A percentile compares a stretch with the other conserved stretches of the same genome.
phyloP scores from a whole-genome alignment of 2,797 vertebrate genomes.

The Natrix natrix region DNA sequence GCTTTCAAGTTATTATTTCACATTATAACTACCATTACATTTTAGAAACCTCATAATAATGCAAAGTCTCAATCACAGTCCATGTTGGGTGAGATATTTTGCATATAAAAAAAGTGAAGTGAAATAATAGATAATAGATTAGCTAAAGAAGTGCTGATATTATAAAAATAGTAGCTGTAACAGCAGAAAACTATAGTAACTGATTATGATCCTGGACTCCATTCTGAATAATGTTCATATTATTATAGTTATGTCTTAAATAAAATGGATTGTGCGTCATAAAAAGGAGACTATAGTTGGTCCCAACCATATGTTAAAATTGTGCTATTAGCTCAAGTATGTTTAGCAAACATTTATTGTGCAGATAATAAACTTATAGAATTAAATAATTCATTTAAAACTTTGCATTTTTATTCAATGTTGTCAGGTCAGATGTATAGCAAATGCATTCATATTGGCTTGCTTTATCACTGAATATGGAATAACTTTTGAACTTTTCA shows the following conservation, averaged over 20 bases:
- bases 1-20: not conserved
- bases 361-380: slow-evolving; percentile 39
- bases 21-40: too few relatives aligned
- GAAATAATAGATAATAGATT: not conserved
- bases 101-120: not conserved
- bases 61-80: not conserved
- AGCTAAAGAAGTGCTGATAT: not conserved
- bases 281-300: slow-evolving; percentile 23
- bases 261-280: slow-evolving; percentile 31
- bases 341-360: slow-evolving; percentile 33
- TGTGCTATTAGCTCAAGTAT: slow-evolving; percentile 45
- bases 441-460: slow-evolving; percentile 11
- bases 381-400: slow-evolving; percentile 17
- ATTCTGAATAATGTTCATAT: slow-evolving; percentile 27
- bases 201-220: slow-evolving; percentile 17
- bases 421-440: slow-evolving; percentile 27
- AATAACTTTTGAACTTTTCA: slow-evolving; percentile 28
- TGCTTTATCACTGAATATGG: slow-evolving; percentile 40
- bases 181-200: slow-evolving; percentile 24
- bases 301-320: slow-evolving; percentile 25
- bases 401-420: slow-evolving; percentile 39
- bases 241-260: slow-evolving; percentile 23
- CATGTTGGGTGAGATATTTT: not conserved
- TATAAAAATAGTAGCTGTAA: not conserved
- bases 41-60: not conserved